phyloP scores from a whole-genome alignment of 2,888 invertebrate genomes.

The Orthosia incerta region DNA sequence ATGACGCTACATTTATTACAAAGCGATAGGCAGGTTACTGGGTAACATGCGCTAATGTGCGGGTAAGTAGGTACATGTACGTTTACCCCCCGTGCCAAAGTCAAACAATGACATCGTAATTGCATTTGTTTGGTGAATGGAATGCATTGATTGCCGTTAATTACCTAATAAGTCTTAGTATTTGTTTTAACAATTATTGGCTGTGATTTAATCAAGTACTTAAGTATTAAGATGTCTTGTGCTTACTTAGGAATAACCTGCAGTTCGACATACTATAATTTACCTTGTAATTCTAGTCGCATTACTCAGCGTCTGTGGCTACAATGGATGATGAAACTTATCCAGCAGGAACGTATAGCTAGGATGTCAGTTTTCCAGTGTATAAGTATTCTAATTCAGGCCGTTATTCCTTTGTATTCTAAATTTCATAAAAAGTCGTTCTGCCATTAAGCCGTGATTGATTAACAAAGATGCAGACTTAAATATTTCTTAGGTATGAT shows the following conservation, averaged over 20 bases:
- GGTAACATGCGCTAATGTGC: constrained; percentile 65
- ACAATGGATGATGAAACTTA: no score
- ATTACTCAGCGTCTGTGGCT: no score
- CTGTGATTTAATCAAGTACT: constrained; percentile 26
- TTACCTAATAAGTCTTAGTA: constrained; percentile 37
- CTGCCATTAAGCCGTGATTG: no score
- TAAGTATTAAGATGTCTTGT: constrained; percentile 35
- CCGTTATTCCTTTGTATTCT: no score
- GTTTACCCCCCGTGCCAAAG: constrained; percentile 47
- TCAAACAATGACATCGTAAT: constrained; percentile 61
- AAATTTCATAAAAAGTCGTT: no score
- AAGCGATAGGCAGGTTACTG: constrained; percentile 74
- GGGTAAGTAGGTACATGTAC: constrained; percentile 9
- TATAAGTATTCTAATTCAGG: no score
- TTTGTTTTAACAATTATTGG: constrained; percentile 19
- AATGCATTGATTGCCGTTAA: constrained; percentile 42
- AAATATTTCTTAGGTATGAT: no score
- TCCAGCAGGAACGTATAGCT: no score
- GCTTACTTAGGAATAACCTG: constrained; percentile 9
- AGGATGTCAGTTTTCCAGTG: no score
- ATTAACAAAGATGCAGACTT: no score
- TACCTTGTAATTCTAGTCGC: background rate
- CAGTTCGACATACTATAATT: background rate
- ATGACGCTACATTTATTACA: constrained; percentile 63
- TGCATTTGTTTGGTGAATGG: constrained; percentile 51